phyloP scores from a whole-genome alignment of 1,140 invertebrate species.

The Heliconius himera region DNA sequence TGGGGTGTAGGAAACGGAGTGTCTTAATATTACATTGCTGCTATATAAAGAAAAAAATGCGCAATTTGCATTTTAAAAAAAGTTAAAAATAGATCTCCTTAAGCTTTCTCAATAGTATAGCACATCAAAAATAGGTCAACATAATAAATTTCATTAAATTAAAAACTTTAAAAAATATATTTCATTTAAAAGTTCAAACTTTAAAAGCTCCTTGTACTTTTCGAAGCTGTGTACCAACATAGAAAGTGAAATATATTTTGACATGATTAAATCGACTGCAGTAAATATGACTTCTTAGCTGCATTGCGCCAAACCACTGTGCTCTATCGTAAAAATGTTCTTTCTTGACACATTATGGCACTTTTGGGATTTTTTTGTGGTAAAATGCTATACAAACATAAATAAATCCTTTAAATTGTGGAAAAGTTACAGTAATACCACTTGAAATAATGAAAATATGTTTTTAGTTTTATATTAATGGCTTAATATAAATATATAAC shows the following conservation, averaged over 20 bases:
- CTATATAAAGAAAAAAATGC: not conserved
- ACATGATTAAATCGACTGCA: conserved; percentile 27
- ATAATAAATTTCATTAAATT: not conserved
- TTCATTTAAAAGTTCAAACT: not conserved
- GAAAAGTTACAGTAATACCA: too few relatives aligned
- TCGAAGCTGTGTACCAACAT: not conserved
- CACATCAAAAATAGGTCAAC: not conserved
- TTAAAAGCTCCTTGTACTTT: conserved; percentile 5
- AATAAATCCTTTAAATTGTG: not conserved
- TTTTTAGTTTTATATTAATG: too few relatives aligned
- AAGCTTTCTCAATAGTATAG: not conserved
- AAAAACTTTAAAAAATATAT: not conserved
- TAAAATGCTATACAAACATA: not conserved
- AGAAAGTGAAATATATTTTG: conserved; percentile 24
- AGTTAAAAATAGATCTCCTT: too few relatives aligned
- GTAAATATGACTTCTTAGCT: conserved; percentile 41
- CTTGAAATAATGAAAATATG: too few relatives aligned
- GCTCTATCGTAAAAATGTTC: not conserved
- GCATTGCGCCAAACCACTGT: conserved; percentile 51
- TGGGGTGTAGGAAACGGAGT: not conserved
- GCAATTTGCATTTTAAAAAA: not conserved
- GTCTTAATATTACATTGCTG: not conserved
- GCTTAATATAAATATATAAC: too few relatives aligned
- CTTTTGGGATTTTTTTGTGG: not conserved
- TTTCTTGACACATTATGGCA: not conserved